Conservation (phyloP, 2,113 vertebrate genomes). For the Todiramphus saurophagus region DNA sequence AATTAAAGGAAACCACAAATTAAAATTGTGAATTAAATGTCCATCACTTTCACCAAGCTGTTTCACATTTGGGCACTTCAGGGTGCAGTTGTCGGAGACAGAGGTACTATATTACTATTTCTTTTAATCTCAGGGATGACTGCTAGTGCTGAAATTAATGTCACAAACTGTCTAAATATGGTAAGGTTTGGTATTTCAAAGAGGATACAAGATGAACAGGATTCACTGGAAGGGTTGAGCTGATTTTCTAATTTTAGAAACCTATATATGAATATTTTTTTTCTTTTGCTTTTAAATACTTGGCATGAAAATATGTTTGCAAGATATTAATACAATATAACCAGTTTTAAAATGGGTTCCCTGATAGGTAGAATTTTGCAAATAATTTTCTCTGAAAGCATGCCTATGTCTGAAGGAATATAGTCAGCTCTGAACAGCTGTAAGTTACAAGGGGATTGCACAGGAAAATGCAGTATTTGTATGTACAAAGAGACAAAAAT, state of each 20-base stretch:
- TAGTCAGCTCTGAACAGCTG: not conserved
- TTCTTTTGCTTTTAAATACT: not conserved
- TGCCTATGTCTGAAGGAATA: not conserved
- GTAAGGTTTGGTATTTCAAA: constrained; percentile 1
- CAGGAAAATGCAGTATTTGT: not conserved
- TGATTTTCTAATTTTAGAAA: constrained; percentile 24
- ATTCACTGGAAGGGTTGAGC: not conserved
- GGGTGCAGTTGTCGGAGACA: not conserved
- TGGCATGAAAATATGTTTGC: not conserved
- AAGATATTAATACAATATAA: not conserved
- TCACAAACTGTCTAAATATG: constrained; percentile 20
- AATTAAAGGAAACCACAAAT: not conserved
- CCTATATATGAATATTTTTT: not conserved
- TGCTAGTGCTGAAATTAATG: not conserved
- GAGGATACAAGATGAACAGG: not conserved
- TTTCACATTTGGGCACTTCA: not conserved
- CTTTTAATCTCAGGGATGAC: not conserved
- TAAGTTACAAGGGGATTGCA: not conserved
- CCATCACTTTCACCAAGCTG: not conserved
- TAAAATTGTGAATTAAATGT: not conserved
- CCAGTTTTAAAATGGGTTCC: not conserved
- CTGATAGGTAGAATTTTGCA: not conserved
- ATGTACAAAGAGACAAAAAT: not conserved
- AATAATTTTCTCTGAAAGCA: not conserved
- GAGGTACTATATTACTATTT: not conserved